A percentile compares a stretch with the other conserved stretches of the same genome.
Conservation (phyloP, 30 jellyfish, hydroid and myxozoan genomes). For the Cassiopea xamachana region DNA sequence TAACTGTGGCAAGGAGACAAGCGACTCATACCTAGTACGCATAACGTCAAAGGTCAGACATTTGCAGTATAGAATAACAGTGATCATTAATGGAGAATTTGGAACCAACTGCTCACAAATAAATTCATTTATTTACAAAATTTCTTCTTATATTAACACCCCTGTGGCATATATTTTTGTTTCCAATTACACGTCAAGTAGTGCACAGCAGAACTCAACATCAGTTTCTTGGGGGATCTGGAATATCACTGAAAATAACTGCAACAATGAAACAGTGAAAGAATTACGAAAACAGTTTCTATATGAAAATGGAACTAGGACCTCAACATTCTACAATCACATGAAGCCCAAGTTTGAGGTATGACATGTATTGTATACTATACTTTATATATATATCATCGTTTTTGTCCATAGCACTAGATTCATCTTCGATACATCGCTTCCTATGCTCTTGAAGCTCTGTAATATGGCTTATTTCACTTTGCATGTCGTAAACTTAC, state of each 20-base stretch:
- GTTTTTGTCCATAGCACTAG: too few relatives aligned
- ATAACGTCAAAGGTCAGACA: slow-evolving; percentile 2
- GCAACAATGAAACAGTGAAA: slow-evolving; percentile 72
- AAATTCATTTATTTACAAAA: slow-evolving; percentile 43
- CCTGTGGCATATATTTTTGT: slow-evolving; percentile 48
- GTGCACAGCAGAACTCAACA: slow-evolving; percentile 40
- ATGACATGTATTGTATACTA: neutral
- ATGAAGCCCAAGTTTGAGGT: slow-evolving; percentile 88
- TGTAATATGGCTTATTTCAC: too few relatives aligned
- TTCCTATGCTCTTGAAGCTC: too few relatives aligned
- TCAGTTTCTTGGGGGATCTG: slow-evolving; percentile 82
- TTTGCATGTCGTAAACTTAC: too few relatives aligned
- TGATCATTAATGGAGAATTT: slow-evolving; percentile 11
- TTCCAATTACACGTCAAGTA: slow-evolving; percentile 14
- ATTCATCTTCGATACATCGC: too few relatives aligned
- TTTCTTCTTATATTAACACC: slow-evolving; percentile 55
- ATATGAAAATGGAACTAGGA: slow-evolving; percentile 6
- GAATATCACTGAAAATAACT: slow-evolving; percentile 54
- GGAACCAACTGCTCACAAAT: slow-evolving; percentile 78
- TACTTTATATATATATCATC: neutral
- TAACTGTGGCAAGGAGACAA: slow-evolving; percentile 74
- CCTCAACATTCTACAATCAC: slow-evolving; percentile 41
- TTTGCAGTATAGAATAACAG: slow-evolving; percentile 32
- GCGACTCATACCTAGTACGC: slow-evolving; percentile 57
- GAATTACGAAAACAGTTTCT: slow-evolving; percentile 44